phyloP scores from a whole-genome alignment of 2,888 invertebrate species.

The Mimas tiliae region DNA sequence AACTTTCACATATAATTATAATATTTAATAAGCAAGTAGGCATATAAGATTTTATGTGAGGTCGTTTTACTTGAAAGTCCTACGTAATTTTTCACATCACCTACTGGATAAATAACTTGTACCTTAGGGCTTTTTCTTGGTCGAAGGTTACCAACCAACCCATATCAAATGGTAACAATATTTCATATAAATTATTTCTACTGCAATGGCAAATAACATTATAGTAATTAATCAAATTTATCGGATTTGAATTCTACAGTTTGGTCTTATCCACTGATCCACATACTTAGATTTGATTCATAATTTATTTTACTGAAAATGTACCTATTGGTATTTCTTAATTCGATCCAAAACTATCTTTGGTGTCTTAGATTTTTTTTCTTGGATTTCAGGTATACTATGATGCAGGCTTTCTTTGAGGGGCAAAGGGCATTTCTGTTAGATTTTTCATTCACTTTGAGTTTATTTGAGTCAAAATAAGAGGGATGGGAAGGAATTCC shows the following conservation, averaged over 20 bases:
- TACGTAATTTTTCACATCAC: background rate
- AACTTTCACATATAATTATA: too few species aligned
- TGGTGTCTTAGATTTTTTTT: too few species aligned
- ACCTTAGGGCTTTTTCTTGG: slow-evolving; percentile 6
- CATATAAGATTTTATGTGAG: background rate
- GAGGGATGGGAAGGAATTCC: too few species aligned
- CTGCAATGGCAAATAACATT: slow-evolving; percentile 6
- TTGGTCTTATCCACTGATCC: background rate
- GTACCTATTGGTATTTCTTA: too few species aligned
- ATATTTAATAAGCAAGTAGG: too few species aligned
- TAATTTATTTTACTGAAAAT: background rate
- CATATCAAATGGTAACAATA: slow-evolving; percentile 14
- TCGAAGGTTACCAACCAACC: slow-evolving; percentile 1
- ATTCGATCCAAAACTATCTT: too few species aligned
- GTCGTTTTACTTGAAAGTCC: background rate
- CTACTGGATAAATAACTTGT: background rate
- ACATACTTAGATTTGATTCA: too few species aligned
- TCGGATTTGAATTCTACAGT: slow-evolving; percentile 4
- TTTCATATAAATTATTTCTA: slow-evolving; percentile 23
- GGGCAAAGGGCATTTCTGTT: too few species aligned
- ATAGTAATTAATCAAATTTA: slow-evolving; percentile 2
- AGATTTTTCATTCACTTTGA: too few species aligned
- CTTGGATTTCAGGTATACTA: too few species aligned
- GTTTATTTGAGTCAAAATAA: too few species aligned
- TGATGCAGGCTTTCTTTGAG: too few species aligned